phyloP scores from a whole-genome alignment of 2,113 vertebrate species.

The Galbula dea region DNA sequence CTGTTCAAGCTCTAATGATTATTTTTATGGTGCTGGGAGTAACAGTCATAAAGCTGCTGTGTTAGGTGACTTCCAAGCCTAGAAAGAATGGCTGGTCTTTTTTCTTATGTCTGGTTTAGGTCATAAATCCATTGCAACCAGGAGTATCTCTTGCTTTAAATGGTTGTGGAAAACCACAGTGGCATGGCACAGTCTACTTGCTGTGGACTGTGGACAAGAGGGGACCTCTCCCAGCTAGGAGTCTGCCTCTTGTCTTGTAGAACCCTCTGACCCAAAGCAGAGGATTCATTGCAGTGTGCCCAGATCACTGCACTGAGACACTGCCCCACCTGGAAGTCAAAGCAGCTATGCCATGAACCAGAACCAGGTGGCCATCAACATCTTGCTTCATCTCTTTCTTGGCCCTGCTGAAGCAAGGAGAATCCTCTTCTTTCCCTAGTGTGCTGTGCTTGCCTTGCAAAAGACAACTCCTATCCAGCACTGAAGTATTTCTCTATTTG shows the following conservation, averaged over 20 bases:
- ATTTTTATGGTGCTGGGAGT: background rate
- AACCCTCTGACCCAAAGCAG: background rate
- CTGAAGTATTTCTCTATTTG: background rate
- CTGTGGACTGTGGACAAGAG: background rate
- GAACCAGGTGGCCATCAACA: background rate
- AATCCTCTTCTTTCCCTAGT: background rate
- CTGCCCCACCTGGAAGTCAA: background rate
- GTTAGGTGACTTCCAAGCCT: background rate
- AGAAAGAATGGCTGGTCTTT: background rate
- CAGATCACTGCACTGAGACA: background rate
- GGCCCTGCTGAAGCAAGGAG: background rate
- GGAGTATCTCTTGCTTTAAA: background rate
- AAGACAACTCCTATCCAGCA: background rate
- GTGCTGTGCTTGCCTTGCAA: background rate
- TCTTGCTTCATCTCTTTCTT: fast-evolving
- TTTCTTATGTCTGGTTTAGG: background rate
- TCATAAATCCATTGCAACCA: background rate
- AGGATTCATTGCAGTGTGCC: background rate
- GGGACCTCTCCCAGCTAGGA: background rate
- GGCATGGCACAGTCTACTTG: background rate
- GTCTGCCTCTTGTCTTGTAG: background rate
- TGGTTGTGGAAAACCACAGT: background rate
- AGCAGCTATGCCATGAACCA: background rate
- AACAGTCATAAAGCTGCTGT: background rate
- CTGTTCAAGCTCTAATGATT: background rate